Evolutionary conservation across 2,113 vertebrate species (phyloP).

Genomic region (Tachuris rubrigastra): DNA sequence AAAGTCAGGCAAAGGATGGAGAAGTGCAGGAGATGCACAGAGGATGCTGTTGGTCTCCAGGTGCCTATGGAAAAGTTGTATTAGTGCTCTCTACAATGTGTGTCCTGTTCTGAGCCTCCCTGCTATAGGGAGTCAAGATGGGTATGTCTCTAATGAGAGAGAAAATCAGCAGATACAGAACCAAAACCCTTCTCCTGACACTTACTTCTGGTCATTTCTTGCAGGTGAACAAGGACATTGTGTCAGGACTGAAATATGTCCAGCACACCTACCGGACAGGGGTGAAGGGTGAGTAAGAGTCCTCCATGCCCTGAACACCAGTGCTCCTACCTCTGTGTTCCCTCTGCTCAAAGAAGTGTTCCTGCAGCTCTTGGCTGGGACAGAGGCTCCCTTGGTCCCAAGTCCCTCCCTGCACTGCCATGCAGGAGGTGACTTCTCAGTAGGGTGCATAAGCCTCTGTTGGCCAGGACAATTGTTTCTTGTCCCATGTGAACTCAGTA

Average conservation of each 20-base stretch:
- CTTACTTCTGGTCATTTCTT: not conserved
- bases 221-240: constrained; percentile 82
- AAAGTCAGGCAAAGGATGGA: not conserved
- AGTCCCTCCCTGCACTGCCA: not conserved
- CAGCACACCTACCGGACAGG: constrained; percentile 79
- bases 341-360: not conserved
- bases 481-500: not conserved
- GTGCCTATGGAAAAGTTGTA: not conserved
- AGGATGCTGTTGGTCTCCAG: not conserved
- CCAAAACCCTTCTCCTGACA: not conserved
- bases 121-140: not conserved
- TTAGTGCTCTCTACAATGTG: not conserved
- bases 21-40: not conserved
- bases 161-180: not conserved
- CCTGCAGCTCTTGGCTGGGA: not conserved
- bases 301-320: not conserved
- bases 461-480: not conserved
- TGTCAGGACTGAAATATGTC: constrained; percentile 81
- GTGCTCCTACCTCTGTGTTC: not conserved
- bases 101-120: not conserved
- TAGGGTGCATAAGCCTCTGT: not conserved
- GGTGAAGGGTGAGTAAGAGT: constrained; percentile 77
- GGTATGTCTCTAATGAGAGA: not conserved
- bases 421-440: not conserved
- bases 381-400: not conserved